phyloP scores from a whole-genome alignment of 2,888 invertebrate species.

The Elmis aenea region DNA sequence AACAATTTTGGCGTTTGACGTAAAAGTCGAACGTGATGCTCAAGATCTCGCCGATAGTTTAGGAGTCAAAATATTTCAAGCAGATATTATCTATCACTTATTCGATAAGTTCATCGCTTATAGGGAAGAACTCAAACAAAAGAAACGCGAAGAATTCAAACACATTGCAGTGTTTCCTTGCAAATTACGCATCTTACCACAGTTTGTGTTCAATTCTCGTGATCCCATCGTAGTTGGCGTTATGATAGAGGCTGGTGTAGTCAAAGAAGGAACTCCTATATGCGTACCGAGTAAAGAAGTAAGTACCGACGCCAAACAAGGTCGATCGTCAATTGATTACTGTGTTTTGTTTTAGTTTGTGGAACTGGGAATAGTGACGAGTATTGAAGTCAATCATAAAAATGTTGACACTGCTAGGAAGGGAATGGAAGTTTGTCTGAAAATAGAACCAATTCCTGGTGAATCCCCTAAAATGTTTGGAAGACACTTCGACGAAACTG shows the following conservation, averaged over 20 bases:
- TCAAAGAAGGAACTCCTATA: conserved; percentile 94
- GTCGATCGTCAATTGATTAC: background rate
- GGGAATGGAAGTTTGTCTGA: conserved; percentile 93
- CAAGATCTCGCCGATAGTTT: conserved; percentile 94
- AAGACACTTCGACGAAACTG: conserved; percentile 95
- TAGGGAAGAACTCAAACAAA: conserved; percentile 83
- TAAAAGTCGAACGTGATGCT: conserved; percentile 96
- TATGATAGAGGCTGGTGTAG: conserved; percentile 88
- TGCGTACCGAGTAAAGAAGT: conserved; percentile 97
- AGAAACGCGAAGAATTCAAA: conserved; percentile 92
- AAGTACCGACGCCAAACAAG: conserved; percentile 35
- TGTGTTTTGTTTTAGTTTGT: conserved; percentile 67
- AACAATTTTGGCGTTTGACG: conserved; percentile 98
- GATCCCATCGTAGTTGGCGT: conserved; percentile 98
- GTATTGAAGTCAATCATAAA: conserved; percentile 95
- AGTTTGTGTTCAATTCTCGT: conserved; percentile 96
- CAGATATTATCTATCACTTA: conserved; percentile 99
- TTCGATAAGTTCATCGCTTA: conserved; percentile 95
- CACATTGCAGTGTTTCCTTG: conserved; percentile 98
- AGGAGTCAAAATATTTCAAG: conserved; percentile 94
- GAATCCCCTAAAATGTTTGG: conserved; percentile 99
- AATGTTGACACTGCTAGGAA: conserved; percentile 89
- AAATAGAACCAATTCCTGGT: conserved; percentile 96
- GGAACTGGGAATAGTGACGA: conserved; percentile 89
- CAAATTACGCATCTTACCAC: conserved; percentile 76